Conservation (phyloP, 1,140 invertebrate species). For the Drosophila parvula region DNA sequence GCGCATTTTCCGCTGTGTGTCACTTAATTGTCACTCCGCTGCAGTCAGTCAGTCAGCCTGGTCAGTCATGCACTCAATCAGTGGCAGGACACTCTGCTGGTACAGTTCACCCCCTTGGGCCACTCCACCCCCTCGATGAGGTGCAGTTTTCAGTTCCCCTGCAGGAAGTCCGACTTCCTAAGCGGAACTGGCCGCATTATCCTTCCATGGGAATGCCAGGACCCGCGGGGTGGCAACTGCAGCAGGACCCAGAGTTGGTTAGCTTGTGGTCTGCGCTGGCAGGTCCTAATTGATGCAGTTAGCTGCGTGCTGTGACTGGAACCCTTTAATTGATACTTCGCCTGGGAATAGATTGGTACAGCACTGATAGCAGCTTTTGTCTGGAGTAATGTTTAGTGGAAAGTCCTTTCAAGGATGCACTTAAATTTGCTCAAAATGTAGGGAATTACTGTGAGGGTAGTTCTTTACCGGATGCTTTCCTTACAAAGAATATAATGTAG, state of each 20-base stretch:
- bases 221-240: constrained; percentile 20
- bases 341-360: constrained; percentile 33
- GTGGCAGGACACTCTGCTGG: constrained; percentile 43
- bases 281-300: constrained; percentile 47
- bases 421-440: background rate
- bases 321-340: constrained; percentile 36
- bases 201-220: constrained; percentile 69
- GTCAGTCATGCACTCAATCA: constrained; percentile 80
- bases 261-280: constrained; percentile 41
- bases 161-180: constrained; percentile 77
- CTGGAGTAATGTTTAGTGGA: constrained; percentile 1
- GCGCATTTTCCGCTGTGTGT: constrained; percentile 78
- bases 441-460: background rate
- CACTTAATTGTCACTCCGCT: constrained; percentile 68
- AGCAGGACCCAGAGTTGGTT: constrained; percentile 20
- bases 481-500: background rate
- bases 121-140: constrained; percentile 35
- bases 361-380: constrained; percentile 35
- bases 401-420: background rate
- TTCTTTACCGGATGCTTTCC: background rate
- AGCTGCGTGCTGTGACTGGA: constrained; percentile 41
- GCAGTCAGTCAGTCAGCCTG: constrained; percentile 58
- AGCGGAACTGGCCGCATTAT: constrained; percentile 69
- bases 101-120: constrained; percentile 34
- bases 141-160: constrained; percentile 28